Evolutionary conservation across 2,888 invertebrate species (phyloP).

Genomic region (Archips xylosteana): DNA sequence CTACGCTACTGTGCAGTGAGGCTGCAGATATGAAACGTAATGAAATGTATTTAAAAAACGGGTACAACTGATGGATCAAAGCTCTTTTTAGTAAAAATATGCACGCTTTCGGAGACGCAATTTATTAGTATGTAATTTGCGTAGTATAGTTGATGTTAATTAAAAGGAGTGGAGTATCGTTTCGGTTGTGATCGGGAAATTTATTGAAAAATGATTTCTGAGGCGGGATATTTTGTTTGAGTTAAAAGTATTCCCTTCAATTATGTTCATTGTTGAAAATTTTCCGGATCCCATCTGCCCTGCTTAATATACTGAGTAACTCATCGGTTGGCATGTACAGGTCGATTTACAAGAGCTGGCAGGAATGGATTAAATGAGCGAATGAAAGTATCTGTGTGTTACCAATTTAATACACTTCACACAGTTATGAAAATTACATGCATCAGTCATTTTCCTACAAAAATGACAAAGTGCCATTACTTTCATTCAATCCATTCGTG

Average conservation of each 20-base stretch:
- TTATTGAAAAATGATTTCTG: not conserved
- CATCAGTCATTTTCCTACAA: no score
- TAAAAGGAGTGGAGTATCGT: not conserved
- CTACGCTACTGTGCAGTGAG: not conserved
- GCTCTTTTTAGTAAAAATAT: not conserved
- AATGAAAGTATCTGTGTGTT: no score
- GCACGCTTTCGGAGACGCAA: not conserved
- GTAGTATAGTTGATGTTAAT: not conserved
- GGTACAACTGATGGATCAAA: not conserved
- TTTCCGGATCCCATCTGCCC: not conserved
- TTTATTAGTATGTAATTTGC: not conserved
- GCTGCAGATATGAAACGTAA: not conserved
- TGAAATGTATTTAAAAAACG: not conserved
- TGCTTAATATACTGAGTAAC: not conserved
- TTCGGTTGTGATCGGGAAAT: not conserved
- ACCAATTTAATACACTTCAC: no score
- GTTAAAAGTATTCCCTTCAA: not conserved
- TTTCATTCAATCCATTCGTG: no score
- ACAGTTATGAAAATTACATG: no score
- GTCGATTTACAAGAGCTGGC: no score
- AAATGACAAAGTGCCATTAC: no score
- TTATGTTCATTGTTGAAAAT: not conserved
- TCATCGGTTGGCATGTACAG: no score
- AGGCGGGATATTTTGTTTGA: no score
- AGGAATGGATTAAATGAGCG: no score